phyloP scores from a whole-genome alignment of 2,113 vertebrate species.

The Ariopsis seemanni region DNA sequence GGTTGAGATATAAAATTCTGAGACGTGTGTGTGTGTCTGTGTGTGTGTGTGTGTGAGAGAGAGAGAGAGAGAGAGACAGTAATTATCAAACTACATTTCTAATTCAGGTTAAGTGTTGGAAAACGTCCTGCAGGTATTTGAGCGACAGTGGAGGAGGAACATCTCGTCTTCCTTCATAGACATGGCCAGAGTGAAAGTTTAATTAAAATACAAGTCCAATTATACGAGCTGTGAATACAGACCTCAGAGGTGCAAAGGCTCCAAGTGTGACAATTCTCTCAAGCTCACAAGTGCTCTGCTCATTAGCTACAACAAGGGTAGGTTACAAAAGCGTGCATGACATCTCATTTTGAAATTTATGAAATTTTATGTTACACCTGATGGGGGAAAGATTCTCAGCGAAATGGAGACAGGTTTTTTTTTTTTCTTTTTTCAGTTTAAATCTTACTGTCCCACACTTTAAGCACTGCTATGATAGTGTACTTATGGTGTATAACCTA shows the following conservation, averaged over 20 bases:
- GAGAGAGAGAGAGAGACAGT: no score
- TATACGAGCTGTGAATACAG: conserved; percentile 64
- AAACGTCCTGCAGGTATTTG: neutral
- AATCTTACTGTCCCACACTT: neutral
- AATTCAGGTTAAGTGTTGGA: neutral
- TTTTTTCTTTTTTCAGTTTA: neutral
- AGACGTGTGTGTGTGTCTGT: no score
- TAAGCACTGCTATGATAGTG: neutral
- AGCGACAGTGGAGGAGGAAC: neutral
- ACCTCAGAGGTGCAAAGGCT: conserved; percentile 31
- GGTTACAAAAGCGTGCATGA: conserved; percentile 52
- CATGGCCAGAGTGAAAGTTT: conserved; percentile 63
- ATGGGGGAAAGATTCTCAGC: conserved; percentile 37
- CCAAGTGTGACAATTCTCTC: conserved; percentile 45
- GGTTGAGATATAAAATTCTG: no score
- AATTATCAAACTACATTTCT: neutral
- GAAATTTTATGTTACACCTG: conserved; percentile 54
- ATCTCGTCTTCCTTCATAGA: conserved; percentile 33
- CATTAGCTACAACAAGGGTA: conserved; percentile 61
- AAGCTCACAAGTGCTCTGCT: conserved; percentile 41
- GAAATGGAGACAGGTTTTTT: neutral
- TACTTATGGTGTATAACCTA: no score
- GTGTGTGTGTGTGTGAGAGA: no score
- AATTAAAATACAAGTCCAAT: conserved; percentile 68
- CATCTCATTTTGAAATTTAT: conserved; percentile 51